These are phyloP conservation scores for Fukomys damarensis DNA, from an alignment of 2,113 vertebrate genomes.

Conservation along the genomic window DNA sequence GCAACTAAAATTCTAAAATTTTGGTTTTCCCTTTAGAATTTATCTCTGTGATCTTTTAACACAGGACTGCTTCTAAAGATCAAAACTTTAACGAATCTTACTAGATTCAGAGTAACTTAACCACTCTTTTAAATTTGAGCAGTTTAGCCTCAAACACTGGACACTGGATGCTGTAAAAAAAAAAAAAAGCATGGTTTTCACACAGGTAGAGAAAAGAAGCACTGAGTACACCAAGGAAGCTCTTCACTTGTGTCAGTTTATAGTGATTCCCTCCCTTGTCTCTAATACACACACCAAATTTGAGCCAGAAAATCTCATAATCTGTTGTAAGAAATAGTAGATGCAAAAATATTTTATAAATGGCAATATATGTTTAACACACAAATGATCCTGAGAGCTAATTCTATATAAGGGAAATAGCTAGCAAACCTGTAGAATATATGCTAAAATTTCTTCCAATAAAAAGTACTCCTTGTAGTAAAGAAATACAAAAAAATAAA, in stretches of 20 bases:
- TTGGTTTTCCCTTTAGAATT: neutral
- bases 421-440: neutral
- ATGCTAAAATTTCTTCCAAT: neutral
- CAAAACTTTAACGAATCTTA: conserved; percentile 14
- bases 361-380: neutral
- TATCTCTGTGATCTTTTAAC: neutral
- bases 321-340: neutral
- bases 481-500: neutral
- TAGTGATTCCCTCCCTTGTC: neutral
- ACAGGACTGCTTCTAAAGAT: neutral
- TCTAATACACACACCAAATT: neutral
- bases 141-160: neutral
- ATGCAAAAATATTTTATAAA: neutral
- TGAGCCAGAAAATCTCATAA: neutral
- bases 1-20: neutral
- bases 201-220: neutral
- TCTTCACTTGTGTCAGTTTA: neutral
- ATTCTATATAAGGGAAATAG: neutral
- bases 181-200: neutral
- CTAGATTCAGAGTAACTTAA: neutral
- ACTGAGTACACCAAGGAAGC: neutral
- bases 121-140: neutral
- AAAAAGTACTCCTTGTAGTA: neutral
- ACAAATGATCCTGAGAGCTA: neutral
- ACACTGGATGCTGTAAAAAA: neutral